Percentiles rank a stretch among this genome's conserved stretches.
These are phyloP conservation scores for Baronia brevicornis DNA, from an alignment of 2,888 invertebrate genomes.

Conservation along the genomic window DNA sequence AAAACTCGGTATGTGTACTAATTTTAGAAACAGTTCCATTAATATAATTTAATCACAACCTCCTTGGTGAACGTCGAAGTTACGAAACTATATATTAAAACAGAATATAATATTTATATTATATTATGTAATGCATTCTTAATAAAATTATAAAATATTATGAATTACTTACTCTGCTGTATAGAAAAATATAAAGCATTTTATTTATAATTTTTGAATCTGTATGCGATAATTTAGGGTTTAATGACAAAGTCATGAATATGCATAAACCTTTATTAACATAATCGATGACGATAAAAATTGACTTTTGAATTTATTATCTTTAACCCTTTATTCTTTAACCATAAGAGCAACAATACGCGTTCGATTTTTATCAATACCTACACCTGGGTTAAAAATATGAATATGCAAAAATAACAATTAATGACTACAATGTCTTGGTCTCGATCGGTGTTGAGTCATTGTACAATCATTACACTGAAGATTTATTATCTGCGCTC, in stretches of 20 bases:
- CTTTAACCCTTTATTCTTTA: constrained; percentile 24
- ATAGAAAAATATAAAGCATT: too few relatives aligned
- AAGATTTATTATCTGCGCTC: constrained; percentile 16
- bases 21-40: too few relatives aligned
- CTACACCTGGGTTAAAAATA: constrained; percentile 23
- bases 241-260: constrained; percentile 55
- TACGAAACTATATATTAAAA: too few relatives aligned
- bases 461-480: constrained; percentile 36
- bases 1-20: too few relatives aligned
- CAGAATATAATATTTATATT: too few relatives aligned
- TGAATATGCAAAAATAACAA: constrained; percentile 72
- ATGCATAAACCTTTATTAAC: constrained; percentile 43
- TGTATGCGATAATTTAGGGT: constrained; percentile 21
- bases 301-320: constrained; percentile 1
- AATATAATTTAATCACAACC: too few relatives aligned
- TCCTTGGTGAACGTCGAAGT: too few relatives aligned
- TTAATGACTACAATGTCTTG: constrained; percentile 56
- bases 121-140: too few relatives aligned
- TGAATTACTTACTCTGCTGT: too few relatives aligned
- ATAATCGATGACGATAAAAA: constrained; percentile 6
- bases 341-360: constrained; percentile 16
- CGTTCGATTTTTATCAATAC: constrained; percentile 24
- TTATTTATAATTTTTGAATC: constrained; percentile 3
- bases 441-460: constrained; percentile 46
- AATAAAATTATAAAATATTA: too few relatives aligned